phyloP scores from a whole-genome alignment of 2,113 vertebrate species.

The cat (Felis catus) region F.catus_Fca126_mat1.0 CM031419.1:87018501-87019000 shows the following conservation, averaged over 20 bases:
- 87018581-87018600: not conserved
- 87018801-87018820: not conserved
- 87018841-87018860: too few species aligned
- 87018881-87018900: not conserved
- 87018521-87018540: not conserved
- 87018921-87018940: not conserved
- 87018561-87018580: not conserved
- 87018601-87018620: not conserved
- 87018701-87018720: not conserved
- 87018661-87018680: not conserved
- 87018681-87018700: not conserved
- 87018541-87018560: not conserved
- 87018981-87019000: not conserved
- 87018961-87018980: not conserved
- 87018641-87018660: not conserved
- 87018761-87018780: not conserved
- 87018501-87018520: not conserved
- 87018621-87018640: not conserved
- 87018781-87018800: not conserved
- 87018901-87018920: not conserved
- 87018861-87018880: fast-evolving
- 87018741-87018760: not conserved
- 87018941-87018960: not conserved
- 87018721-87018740: not conserved
- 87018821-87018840: not conserved